Evolutionary conservation across 2,797 vertebrate species (phyloP).

Genomic region (Poeciliopsis paucimaculata): DNA sequence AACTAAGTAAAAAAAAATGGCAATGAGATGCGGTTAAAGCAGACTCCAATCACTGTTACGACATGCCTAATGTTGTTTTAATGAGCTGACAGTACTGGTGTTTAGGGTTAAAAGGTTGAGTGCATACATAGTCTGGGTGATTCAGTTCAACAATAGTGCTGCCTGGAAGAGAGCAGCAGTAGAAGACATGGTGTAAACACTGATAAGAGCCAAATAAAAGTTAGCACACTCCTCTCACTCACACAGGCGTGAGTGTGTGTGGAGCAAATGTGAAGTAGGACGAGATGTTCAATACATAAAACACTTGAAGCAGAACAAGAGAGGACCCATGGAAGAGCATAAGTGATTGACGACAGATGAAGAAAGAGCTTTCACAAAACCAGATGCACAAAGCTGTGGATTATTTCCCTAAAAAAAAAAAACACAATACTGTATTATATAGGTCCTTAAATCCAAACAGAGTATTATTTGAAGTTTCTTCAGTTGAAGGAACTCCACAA

Average conservation of each 20-base stretch:
- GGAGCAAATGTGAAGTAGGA: conserved; percentile 12
- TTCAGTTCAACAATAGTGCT: conserved; percentile 38
- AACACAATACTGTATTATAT: neutral
- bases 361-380: conserved; percentile 25
- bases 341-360: conserved; percentile 27
- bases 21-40: conserved; percentile 4
- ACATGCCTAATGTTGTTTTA: conserved; percentile 29
- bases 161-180: conserved; percentile 28
- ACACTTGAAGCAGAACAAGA: conserved; percentile 2
- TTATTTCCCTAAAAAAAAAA: conserved; percentile 8
- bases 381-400: conserved; percentile 21
- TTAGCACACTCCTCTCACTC: conserved; percentile 27
- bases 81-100: conserved; percentile 35
- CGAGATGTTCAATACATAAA: conserved; percentile 20
- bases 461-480: neutral
- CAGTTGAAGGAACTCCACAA: conserved; percentile 1
- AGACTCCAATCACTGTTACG: neutral
- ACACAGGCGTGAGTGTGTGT: neutral
- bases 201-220: conserved; percentile 54
- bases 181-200: conserved; percentile 23
- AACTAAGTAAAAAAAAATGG: conserved; percentile 4
- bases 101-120: conserved; percentile 26
- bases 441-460: neutral
- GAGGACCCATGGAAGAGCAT: neutral
- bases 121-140: conserved; percentile 37